Base-by-base conservation (phyloP, 2,113 vertebrate species). In the Plestiodon gilberti region DNA sequence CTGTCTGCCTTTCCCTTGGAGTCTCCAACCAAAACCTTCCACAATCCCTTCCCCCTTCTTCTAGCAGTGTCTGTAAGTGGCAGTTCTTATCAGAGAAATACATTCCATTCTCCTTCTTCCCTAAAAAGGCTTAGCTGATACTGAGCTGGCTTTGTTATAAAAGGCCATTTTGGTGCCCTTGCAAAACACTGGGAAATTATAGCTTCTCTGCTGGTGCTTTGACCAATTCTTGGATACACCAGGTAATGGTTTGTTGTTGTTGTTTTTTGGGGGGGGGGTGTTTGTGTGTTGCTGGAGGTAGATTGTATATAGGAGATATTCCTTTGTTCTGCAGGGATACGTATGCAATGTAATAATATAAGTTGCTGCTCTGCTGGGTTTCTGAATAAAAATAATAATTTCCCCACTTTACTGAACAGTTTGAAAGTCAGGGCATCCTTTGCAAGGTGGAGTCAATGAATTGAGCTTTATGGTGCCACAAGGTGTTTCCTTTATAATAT, bases 41-140 rank as follows among this genome's bases (percentile, higher is more conserved):
- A 5, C 30, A 20, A 14, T 2, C 38, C 13, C 57, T 74, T 38
- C 48, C 17, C 40, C 20, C 23, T 11, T 48, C 78, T 9, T 17
- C n/a, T 43, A 30, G 55, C 30, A 6, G 62, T 28, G 70, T 33
- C 69, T 75, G 30, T 8, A 5, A 48, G 23, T 62, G 78, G 48
- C 85, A 33, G 23, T 55, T 35, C 78, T 87, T 87, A 87, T 87
- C 85, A 87, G 78, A 81, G 70, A 23, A 75, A 87, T 57, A 59
- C 59, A 55, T 75, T 81, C 78, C 70, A 38, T 74, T 81, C 84
- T 52, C 78, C 67, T 80, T 73, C 70, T 87, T 81, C 78, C 85
- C 78, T 87, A 87, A 87, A 86, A 48, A 87, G 85, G 85, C 59
- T 75, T 52, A 3, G 78, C 30, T 52, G 40, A 38, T 43, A 69